These are phyloP conservation scores for Xestia sexstrigata DNA, from an alignment of 2,888 invertebrate genomes.

Conservation along the genomic window DNA sequence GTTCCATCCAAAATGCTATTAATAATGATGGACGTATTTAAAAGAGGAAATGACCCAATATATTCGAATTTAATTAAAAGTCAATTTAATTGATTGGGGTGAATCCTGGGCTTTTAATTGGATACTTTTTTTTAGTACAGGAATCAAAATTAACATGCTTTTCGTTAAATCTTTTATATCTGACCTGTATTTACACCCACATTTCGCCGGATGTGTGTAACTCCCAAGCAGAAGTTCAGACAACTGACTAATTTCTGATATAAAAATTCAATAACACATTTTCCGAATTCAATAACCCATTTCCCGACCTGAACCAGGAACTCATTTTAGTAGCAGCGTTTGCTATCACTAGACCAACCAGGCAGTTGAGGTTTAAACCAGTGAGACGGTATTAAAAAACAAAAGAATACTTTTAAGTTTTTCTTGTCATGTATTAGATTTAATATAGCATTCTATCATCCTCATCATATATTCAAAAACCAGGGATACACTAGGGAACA, in stretches of 20 bases:
- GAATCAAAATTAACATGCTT: not conserved
- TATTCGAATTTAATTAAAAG: slow-evolving; percentile 28
- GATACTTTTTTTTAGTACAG: not conserved
- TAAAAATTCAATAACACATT: not conserved
- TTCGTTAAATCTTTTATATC: not conserved
- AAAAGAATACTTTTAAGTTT: too few relatives aligned
- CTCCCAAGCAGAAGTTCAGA: not conserved
- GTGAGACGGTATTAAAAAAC: not conserved
- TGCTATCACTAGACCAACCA: not conserved
- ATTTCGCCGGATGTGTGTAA: not conserved
- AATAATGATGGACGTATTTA: not conserved
- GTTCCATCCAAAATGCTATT: not conserved
- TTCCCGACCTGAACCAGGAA: not conserved
- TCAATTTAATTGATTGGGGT: not conserved
- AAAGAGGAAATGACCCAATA: not conserved
- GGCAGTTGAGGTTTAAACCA: not conserved
- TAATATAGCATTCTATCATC: too few relatives aligned
- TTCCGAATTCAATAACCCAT: not conserved
- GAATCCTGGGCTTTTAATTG: slow-evolving; percentile 3
- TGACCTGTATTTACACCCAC: not conserved
- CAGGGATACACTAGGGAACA: too few relatives aligned
- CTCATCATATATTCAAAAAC: too few relatives aligned
- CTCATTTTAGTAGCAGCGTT: not conserved
- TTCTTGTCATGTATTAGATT: too few relatives aligned
- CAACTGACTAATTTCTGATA: not conserved